These are phyloP conservation scores for Psittacara wagleri DNA, from an alignment of 2,113 vertebrate species.

Conservation along the genomic window DNA sequence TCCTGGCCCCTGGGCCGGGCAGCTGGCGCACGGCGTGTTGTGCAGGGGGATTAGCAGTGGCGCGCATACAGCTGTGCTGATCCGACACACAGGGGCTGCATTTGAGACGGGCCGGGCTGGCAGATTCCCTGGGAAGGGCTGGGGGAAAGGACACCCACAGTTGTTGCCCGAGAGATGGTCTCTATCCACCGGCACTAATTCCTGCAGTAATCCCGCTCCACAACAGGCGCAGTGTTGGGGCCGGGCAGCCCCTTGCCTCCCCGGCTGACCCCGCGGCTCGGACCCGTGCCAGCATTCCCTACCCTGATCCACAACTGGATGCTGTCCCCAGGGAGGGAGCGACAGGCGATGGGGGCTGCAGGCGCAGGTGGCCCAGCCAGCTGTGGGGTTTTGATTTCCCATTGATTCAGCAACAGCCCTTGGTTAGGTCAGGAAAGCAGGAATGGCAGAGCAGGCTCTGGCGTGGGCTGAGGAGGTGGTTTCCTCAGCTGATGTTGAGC, in stretches of 20 bases:
- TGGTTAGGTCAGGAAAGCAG: background rate
- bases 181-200: constrained; percentile 35
- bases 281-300: background rate
- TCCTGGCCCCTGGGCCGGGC: background rate
- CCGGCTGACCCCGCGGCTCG: background rate
- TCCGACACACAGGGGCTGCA: constrained; percentile 5
- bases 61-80: constrained; percentile 57
- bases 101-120: background rate
- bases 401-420: background rate
- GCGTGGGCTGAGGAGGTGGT: background rate
- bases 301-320: constrained; percentile 8
- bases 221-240: constrained; percentile 1
- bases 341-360: background rate
- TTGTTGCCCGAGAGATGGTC: background rate
- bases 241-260: background rate
- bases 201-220: constrained; percentile 3
- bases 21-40: constrained; percentile 28
- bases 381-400: constrained; percentile 22
- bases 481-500: background rate
- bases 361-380: constrained; percentile 28
- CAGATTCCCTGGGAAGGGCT: constrained; percentile 33
- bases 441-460: background rate
- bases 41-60: constrained; percentile 38
- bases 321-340: background rate
- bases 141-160: constrained; percentile 21